Evolutionary conservation across 2,888 invertebrate species (phyloP).

Genomic region (Quadroppia sp.): DNA sequence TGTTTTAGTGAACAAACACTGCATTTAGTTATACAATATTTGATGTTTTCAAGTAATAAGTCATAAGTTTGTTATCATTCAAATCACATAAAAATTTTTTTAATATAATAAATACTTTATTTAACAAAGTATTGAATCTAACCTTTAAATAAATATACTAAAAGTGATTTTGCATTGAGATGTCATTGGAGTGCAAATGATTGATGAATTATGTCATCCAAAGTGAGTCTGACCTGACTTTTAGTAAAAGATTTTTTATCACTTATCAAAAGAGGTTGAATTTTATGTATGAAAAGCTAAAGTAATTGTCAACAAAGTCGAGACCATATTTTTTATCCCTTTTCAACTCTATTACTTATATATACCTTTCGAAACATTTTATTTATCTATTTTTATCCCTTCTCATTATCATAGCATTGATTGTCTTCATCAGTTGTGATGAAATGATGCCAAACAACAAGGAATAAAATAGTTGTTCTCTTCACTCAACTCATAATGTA

Average conservation of each 20-base stretch:
- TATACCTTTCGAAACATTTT: not conserved
- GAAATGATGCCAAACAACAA: conserved; percentile 7
- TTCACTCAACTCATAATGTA: conserved; percentile 5
- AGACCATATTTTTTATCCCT: conserved; percentile 3
- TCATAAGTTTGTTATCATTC: conserved; percentile 8
- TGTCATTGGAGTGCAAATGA: conserved; percentile 33
- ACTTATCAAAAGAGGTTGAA: not conserved
- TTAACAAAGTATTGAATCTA: not conserved
- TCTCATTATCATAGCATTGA: conserved; percentile 14
- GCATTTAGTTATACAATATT: too few relatives aligned
- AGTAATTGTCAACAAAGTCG: conserved; percentile 7
- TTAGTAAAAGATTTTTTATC: conserved; percentile 14
- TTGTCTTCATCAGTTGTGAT: conserved; percentile 29
- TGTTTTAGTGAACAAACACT: not conserved
- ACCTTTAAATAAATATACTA: conserved; percentile 27
- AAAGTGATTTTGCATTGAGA: conserved; percentile 34
- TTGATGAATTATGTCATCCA: conserved; percentile 20
- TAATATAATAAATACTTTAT: too few relatives aligned
- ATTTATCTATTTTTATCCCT: too few relatives aligned
- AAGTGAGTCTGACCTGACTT: conserved; percentile 30
- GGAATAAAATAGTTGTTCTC: conserved; percentile 22
- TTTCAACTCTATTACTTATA: too few relatives aligned
- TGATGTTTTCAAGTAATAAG: not conserved
- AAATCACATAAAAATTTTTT: not conserved
- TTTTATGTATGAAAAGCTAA: not conserved